Evolutionary conservation across 2,888 invertebrate species (phyloP), one percentile per base, ranked within the genome.

Genomic region (Criorhina ranunculi): DNA sequence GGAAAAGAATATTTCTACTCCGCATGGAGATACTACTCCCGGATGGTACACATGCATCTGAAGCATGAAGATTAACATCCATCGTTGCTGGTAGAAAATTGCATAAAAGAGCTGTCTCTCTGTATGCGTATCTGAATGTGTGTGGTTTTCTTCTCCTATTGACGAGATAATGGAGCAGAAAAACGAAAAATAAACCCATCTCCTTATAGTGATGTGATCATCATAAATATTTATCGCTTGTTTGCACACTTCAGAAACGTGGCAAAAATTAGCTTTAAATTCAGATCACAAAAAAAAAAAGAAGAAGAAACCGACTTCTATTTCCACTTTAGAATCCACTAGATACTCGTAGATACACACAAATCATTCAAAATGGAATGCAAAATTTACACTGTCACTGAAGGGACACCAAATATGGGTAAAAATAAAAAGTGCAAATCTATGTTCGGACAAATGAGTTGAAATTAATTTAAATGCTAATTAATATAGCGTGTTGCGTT

Each of bases 381-480:
- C 57, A 66, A 72, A 69, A 62, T 11, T 40, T 31, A 31, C 35
- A 42, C 40, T 49, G 62, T 59, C 64, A 60, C 9, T 55, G 9
- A 42, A 12, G 37, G 5, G 9, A 19, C 7, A 46, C 78, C 79
- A 69, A 79, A 83, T 64, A 83, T 57, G 79, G 75, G 15, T 51
- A 44, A 62, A 62, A 64, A 73, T 55, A 49, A 73, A 69, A 86
- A 86, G 76, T 81, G 76, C 86, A 86, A 72, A 77, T 86, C 86
- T 77, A 76, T 86, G 76, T 86, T 77, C 62, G 76, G 76, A 86
- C 81, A 86, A 86, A 86, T 81, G 86, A 77, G 86, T 35, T 85
- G 86, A 86, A 76, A 81, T 86, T 86, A 76, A 72, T 86, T 81
- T 81, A 86, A 86, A 86, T 86, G 81, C 86, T 86, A 86, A 86